Evolutionary conservation across 2,113 vertebrate genomes (phyloP).

Genomic region (Notothenia coriiceps): DNA sequence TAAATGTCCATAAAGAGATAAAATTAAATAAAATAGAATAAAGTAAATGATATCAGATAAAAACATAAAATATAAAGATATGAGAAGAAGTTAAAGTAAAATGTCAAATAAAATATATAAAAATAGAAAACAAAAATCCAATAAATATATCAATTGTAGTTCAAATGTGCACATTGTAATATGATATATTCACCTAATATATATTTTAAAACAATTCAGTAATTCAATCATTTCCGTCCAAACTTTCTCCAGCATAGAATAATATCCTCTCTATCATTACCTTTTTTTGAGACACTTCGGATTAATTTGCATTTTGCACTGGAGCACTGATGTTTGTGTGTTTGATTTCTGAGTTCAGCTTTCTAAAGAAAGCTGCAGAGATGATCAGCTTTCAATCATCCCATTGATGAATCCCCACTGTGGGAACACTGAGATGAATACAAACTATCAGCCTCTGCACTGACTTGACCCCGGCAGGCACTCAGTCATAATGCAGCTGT

Average conservation of each 20-base stretch:
- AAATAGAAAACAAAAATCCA: too few species aligned
- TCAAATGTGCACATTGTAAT: too few species aligned
- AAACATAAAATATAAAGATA: too few species aligned
- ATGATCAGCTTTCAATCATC: conserved; percentile 10
- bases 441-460: conserved; percentile 1
- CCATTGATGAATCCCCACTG: background rate
- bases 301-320: background rate
- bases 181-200: too few species aligned
- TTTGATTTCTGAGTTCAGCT: background rate
- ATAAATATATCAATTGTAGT: too few species aligned
- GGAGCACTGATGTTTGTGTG: background rate
- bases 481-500: background rate
- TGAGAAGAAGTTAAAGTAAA: too few species aligned
- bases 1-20: too few species aligned
- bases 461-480: background rate
- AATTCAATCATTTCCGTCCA: background rate
- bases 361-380: background rate
- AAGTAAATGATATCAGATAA: too few species aligned
- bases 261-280: background rate
- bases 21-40: too few species aligned
- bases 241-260: background rate
- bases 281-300: background rate
- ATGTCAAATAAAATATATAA: too few species aligned
- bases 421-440: conserved; percentile 6
- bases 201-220: background rate